These are phyloP conservation scores for Leucopsar rothschildi DNA, from an alignment of 2,113 vertebrate species.

Conservation along the genomic window DNA sequence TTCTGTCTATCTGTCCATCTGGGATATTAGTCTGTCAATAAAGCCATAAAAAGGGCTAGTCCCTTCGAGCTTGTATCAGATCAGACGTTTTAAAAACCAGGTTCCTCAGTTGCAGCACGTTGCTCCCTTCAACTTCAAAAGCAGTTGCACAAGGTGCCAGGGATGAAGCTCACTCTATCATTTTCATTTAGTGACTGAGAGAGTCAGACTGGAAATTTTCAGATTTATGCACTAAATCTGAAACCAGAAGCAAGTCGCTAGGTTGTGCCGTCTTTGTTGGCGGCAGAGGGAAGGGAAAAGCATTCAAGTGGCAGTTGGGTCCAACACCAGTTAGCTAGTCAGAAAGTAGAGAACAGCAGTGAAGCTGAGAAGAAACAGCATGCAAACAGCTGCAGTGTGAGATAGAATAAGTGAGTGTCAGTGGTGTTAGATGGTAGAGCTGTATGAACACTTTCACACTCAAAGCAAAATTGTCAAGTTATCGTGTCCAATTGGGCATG, in stretches of 20 bases:
- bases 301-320: slow-evolving; percentile 32
- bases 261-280: not conserved
- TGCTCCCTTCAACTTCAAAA: not conserved
- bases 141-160: not conserved
- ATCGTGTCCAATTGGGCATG: not conserved
- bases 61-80: not conserved
- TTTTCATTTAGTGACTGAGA: not conserved
- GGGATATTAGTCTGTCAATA: not conserved
- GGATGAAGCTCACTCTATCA: not conserved
- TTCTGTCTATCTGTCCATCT: not conserved
- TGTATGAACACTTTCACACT: slow-evolving; percentile 2
- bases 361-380: slow-evolving; percentile 29
- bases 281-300: not conserved
- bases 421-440: slow-evolving; percentile 3
- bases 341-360: slow-evolving; percentile 40
- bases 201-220: not conserved
- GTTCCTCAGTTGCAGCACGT: accelerated
- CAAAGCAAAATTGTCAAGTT: slow-evolving; percentile 22
- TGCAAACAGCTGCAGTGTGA: slow-evolving; percentile 29
- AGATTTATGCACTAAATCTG: not conserved
- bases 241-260: not conserved
- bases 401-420: slow-evolving; percentile 55
- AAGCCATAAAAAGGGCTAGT: not conserved
- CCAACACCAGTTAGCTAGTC: slow-evolving; percentile 37
- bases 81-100: not conserved